Conservation (phyloP, 2,888 invertebrate species). For the Steinernema carpocapsae region DNA sequence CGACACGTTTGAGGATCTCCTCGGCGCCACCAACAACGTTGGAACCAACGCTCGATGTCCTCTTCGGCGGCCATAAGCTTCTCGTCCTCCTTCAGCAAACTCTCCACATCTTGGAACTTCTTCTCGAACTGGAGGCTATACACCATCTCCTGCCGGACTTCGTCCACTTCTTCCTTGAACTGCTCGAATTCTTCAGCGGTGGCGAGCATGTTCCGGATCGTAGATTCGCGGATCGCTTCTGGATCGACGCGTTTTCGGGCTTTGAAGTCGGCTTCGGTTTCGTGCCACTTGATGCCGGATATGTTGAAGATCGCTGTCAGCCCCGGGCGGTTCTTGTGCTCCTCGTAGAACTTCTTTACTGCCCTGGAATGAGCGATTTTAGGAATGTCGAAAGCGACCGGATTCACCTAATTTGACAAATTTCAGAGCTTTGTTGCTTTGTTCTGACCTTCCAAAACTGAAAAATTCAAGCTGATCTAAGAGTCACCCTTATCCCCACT, state of each 20-base stretch:
- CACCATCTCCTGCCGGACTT: slow-evolving; percentile 10
- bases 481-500: no score
- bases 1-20: slow-evolving; percentile 11
- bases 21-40: slow-evolving; percentile 25
- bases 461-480: no score
- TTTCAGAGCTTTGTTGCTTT: no score
- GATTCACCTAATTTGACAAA: no score
- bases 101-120: not conserved
- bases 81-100: not conserved
- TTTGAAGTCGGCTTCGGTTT: slow-evolving; percentile 2
- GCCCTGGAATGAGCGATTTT: not conserved
- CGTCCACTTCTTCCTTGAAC: slow-evolving; percentile 19
- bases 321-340: not conserved
- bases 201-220: slow-evolving; percentile 10
- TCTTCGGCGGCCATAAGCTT: not conserved
- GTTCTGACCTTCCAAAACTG: no score
- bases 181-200: slow-evolving; percentile 9
- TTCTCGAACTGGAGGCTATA: slow-evolving; percentile 27
- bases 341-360: slow-evolving; percentile 26
- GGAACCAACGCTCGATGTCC: slow-evolving; percentile 18
- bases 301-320: slow-evolving; percentile 21
- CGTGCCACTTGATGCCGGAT: slow-evolving; percentile 4
- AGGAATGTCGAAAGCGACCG: no score
- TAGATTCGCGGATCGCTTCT: not conserved
- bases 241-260: not conserved